phyloP scores from a whole-genome alignment of 1,140 invertebrate species.

The Bursaphelenchus mucronatus region DNA sequence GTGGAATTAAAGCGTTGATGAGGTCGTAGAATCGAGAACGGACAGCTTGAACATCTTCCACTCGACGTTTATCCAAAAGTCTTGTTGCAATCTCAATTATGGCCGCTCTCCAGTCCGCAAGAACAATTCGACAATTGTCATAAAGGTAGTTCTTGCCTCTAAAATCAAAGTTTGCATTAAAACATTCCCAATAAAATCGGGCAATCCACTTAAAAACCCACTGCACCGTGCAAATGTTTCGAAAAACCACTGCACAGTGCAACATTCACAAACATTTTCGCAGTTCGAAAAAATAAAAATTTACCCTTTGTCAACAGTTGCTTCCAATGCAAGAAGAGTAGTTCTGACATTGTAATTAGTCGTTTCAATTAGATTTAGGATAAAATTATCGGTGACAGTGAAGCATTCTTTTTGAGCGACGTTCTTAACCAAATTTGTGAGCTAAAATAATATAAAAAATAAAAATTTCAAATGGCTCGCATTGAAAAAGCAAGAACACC shows the following conservation, averaged over 20 bases:
- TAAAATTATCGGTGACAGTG: constrained; percentile 73
- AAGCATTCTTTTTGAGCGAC: constrained; percentile 83
- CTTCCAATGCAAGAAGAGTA: constrained; percentile 87
- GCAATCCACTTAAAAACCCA: background rate
- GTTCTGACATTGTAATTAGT: constrained; percentile 84
- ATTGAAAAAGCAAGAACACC: too few species aligned
- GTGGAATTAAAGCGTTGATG: constrained; percentile 84
- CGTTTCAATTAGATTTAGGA: constrained; percentile 72
- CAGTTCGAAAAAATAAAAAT: constrained; percentile 40
- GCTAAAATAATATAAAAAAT: too few species aligned
- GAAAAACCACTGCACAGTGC: background rate
- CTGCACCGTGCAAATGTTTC: background rate
- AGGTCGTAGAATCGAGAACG: constrained; percentile 85
- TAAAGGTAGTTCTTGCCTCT: constrained; percentile 73
- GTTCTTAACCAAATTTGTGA: constrained; percentile 64
- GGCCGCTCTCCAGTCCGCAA: background rate
- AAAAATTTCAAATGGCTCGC: too few species aligned
- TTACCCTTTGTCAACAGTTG: constrained; percentile 82
- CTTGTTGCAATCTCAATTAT: constrained; percentile 86
- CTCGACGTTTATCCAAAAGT: constrained; percentile 78
- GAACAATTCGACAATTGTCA: constrained; percentile 70
- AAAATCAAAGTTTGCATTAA: constrained; percentile 24
- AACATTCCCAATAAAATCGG: background rate
- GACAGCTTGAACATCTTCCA: constrained; percentile 81
- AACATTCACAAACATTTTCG: background rate